These are phyloP conservation scores for Anableps anableps DNA, from an alignment of 2,797 vertebrate genomes.

Conservation along the genomic window DNA sequence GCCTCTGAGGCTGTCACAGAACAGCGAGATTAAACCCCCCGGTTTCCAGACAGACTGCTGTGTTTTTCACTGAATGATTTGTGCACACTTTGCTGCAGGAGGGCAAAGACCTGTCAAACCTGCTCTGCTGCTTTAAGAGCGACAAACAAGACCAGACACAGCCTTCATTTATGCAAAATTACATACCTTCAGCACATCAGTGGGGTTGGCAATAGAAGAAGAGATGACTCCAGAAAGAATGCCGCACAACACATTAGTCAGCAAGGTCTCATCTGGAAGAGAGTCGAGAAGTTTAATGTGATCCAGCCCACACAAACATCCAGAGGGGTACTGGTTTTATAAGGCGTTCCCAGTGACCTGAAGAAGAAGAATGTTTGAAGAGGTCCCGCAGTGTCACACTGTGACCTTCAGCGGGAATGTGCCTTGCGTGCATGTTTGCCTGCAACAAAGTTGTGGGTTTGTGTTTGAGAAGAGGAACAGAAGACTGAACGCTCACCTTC, in stretches of 20 bases:
- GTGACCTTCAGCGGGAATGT: slow-evolving; percentile 30
- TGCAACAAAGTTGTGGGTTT: neutral
- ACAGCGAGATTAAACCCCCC: neutral
- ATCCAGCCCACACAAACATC: slow-evolving; percentile 15
- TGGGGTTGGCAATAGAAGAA: slow-evolving; percentile 94
- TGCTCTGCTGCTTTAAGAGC: neutral
- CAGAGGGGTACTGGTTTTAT: neutral
- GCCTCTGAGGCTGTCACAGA: neutral
- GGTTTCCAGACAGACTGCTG: neutral
- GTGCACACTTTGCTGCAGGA: rapidly evolving
- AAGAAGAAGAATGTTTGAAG: neutral
- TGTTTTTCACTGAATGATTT: neutral
- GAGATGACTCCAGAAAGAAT: slow-evolving; percentile 94
- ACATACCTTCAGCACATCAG: slow-evolving; percentile 94
- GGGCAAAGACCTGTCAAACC: slow-evolving; percentile 10
- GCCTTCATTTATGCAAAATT: neutral
- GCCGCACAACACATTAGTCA: slow-evolving; percentile 92
- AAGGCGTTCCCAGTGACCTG: neutral
- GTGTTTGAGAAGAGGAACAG: neutral
- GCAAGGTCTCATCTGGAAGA: slow-evolving; percentile 92
- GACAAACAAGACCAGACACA: neutral
- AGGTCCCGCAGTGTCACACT: slow-evolving; percentile 13
- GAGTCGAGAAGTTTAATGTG: slow-evolving; percentile 19
- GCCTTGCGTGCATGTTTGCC: neutral
- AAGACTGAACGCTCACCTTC: slow-evolving; percentile 85